A percentile compares a stretch with the other conserved stretches of the same genome.
phyloP scores from a whole-genome alignment of 1,140 invertebrate genomes.

The Drosophila lowei region DNA sequence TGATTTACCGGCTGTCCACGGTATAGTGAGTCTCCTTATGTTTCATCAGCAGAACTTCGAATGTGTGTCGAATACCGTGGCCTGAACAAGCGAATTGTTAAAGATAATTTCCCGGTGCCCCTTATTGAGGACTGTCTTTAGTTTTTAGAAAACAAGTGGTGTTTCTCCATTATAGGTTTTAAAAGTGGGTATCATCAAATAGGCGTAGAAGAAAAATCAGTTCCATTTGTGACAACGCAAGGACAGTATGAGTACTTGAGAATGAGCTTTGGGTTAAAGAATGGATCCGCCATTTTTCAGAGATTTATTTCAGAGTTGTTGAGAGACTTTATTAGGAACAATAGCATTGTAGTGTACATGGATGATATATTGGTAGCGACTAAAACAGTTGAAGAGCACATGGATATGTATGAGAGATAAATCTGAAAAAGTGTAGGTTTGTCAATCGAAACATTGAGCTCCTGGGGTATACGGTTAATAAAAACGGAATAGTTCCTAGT shows the following conservation, averaged over 20 bases:
- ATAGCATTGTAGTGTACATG: neutral
- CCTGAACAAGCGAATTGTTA: slow-evolving; percentile 6
- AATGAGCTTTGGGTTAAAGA: slow-evolving; percentile 11
- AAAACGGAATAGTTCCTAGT: neutral
- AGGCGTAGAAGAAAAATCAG: too few relatives aligned
- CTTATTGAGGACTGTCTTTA: slow-evolving; percentile 10
- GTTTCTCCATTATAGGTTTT: neutral
- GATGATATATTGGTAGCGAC: neutral
- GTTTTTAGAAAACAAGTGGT: slow-evolving; percentile 8
- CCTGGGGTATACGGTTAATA: too few relatives aligned
- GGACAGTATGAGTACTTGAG: slow-evolving; percentile 12
- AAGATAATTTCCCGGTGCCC: slow-evolving; percentile 6
- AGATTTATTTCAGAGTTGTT: slow-evolving; percentile 2
- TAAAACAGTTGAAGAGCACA: too few relatives aligned
- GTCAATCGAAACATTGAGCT: too few relatives aligned
- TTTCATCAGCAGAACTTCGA: neutral
- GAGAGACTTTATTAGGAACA: slow-evolving; percentile 2
- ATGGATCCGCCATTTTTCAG: neutral
- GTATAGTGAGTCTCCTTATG: neutral
- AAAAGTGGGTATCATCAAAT: too few relatives aligned
- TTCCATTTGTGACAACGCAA: slow-evolving; percentile 1
- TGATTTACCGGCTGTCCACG: too few relatives aligned
- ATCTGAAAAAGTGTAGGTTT: neutral
- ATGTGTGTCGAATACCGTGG: slow-evolving; percentile 14
- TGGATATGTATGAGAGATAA: neutral